Percentiles rank a stretch among this genome's conserved stretches.
Evolutionary conservation across 2,888 invertebrate species (phyloP).

Genomic region (Lymantria dispar): DNA sequence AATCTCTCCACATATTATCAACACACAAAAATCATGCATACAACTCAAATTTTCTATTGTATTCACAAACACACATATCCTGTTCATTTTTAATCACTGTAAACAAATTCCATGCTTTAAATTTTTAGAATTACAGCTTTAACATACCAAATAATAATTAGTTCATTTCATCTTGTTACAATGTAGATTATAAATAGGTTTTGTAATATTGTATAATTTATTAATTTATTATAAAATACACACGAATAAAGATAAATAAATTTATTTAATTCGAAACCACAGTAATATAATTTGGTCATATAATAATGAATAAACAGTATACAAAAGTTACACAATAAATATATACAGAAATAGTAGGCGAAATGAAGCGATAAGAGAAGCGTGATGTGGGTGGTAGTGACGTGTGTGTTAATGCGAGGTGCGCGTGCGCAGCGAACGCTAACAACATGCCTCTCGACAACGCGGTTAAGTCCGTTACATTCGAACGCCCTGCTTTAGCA

Average conservation of each 20-base stretch:
- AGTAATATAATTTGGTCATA: slow-evolving; percentile 57
- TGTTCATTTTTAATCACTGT: background rate
- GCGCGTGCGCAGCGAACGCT: slow-evolving; percentile 44
- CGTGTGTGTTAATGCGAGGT: slow-evolving; percentile 47
- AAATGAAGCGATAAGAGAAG: slow-evolving; percentile 61
- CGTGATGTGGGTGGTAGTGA: slow-evolving; percentile 46
- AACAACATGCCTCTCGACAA: slow-evolving; percentile 46
- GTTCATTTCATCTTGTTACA: background rate
- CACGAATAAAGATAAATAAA: slow-evolving; percentile 6
- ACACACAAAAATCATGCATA: slow-evolving; percentile 34
- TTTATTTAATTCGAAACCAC: slow-evolving; percentile 37
- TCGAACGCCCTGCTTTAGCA: slow-evolving; percentile 38
- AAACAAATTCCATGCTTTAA: slow-evolving; percentile 23
- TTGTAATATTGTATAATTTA: slow-evolving; percentile 5
- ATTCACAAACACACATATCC: slow-evolving; percentile 1
- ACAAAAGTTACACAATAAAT: slow-evolving; percentile 35
- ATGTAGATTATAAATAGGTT: background rate
- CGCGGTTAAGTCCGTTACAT: slow-evolving; percentile 41
- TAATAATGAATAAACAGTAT: slow-evolving; percentile 27
- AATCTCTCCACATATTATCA: slow-evolving; percentile 11
- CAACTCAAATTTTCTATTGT: slow-evolving; percentile 8
- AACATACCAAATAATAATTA: background rate
- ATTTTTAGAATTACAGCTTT: background rate
- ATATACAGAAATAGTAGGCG: slow-evolving; percentile 54
- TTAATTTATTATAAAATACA: slow-evolving; percentile 6